A percentile compares a stretch with the other conserved stretches of the same genome.
Conservation (phyloP, 2,797 vertebrate genomes). For the Anolis apletophallus region DNA sequence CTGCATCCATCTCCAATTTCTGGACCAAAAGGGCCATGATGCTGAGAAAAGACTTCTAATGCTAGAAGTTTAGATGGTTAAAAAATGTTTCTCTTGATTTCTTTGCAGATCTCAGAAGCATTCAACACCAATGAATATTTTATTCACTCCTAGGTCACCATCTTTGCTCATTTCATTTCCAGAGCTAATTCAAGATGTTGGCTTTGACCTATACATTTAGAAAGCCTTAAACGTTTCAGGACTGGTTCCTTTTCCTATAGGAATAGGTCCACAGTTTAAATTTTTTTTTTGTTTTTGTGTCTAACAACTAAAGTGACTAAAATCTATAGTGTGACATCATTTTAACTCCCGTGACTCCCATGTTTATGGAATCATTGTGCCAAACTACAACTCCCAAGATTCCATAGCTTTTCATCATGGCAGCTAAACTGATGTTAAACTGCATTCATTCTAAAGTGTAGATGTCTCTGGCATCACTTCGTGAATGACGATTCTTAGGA, state of each 20-base stretch:
- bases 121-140: not conserved
- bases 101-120: not conserved
- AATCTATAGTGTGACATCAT: too few relatives aligned
- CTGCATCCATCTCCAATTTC: not conserved
- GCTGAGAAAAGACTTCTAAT: not conserved
- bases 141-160: not conserved
- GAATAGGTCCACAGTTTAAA: too few relatives aligned
- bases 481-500: too few relatives aligned
- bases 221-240: not conserved
- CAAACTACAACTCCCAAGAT: too few relatives aligned
- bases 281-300: not conserved
- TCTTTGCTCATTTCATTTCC: too few relatives aligned
- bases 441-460: too few relatives aligned
- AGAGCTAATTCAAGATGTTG: not conserved
- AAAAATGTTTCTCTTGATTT: not conserved
- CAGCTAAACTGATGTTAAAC: too few relatives aligned
- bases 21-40: not conserved
- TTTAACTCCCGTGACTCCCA: too few relatives aligned
- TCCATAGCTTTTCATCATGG: too few relatives aligned
- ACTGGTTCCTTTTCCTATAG: too few relatives aligned
- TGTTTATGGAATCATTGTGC: too few relatives aligned
- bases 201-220: not conserved
- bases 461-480: too few relatives aligned
- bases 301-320: not conserved
- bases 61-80: not conserved